Evolutionary conservation across 2,888 invertebrate species (phyloP).

Genomic region (Euzetes globulus): DNA sequence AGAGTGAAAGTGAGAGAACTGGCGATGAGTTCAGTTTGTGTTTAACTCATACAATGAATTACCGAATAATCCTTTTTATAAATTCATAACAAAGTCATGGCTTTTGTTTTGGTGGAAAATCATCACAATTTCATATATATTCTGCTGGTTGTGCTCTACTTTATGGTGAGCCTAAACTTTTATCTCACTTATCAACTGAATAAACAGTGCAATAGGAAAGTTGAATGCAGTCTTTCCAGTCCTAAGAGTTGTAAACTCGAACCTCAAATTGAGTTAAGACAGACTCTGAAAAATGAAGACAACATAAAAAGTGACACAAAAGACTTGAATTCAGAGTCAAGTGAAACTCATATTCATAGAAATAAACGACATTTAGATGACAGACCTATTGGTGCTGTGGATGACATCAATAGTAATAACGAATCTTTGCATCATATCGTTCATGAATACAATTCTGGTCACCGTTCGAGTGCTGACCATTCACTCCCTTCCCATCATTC

Average conservation of each 20-base stretch:
- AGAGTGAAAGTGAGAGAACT: not conserved
- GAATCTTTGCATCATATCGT: not conserved
- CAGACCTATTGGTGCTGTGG: not conserved
- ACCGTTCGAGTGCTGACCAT: not conserved
- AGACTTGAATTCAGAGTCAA: too few relatives aligned
- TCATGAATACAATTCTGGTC: too few relatives aligned
- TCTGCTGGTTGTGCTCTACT: conserved; percentile 9
- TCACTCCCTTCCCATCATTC: not conserved
- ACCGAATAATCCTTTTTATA: not conserved
- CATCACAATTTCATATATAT: conserved; percentile 14
- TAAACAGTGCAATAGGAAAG: not conserved
- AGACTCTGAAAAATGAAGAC: not conserved
- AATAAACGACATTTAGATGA: not conserved
- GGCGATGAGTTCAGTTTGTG: not conserved
- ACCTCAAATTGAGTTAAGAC: not conserved
- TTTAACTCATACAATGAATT: too few relatives aligned
- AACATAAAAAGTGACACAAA: not conserved
- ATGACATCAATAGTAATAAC: not conserved
- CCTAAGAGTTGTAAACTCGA: not conserved
- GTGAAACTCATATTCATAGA: not conserved
- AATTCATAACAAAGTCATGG: conserved; percentile 6
- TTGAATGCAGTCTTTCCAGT: not conserved
- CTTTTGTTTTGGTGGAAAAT: not conserved
- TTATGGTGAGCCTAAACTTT: not conserved
- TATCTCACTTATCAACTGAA: conserved; percentile 11